Conservation (phyloP, 37 sponge, comb jelly and placozoan genomes). For the Hormiphora californensis region DNA sequence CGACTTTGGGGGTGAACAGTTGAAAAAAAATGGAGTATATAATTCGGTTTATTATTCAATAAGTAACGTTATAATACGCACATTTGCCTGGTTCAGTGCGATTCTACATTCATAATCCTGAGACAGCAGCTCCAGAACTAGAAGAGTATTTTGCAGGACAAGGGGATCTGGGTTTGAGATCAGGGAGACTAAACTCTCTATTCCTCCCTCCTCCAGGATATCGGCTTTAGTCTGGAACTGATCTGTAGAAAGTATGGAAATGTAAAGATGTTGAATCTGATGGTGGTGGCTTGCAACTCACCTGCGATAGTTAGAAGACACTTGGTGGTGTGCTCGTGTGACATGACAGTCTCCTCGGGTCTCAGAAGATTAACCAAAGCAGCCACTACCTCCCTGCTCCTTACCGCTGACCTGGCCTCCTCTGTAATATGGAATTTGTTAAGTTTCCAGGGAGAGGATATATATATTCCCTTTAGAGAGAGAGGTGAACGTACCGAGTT, state of each 20-base stretch:
- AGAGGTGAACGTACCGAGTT: not conserved
- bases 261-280: not conserved
- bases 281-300: not conserved
- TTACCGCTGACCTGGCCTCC: constrained; percentile 4
- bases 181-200: not conserved
- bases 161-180: constrained; percentile 7
- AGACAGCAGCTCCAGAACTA: not conserved
- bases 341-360: constrained; percentile 37
- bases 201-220: not conserved
- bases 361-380: constrained; percentile 31
- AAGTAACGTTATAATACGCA: too few relatives aligned
- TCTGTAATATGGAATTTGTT: not conserved
- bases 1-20: too few relatives aligned
- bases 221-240: not conserved
- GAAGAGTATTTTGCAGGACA: not conserved
- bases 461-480: too few relatives aligned
- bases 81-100: constrained; percentile 7
- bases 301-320: constrained; percentile 19
- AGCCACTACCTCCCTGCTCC: constrained; percentile 12
- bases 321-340: constrained; percentile 37
- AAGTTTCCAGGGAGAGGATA: too few relatives aligned
- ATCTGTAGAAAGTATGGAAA: not conserved
- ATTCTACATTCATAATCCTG: constrained; percentile 7
- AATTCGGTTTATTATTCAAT: too few relatives aligned
- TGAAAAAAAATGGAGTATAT: too few relatives aligned